Percentiles rank a stretch among this genome's conserved stretches.
phyloP scores from a whole-genome alignment of 2,797 vertebrate species.

The Cossypha caffra region DNA sequence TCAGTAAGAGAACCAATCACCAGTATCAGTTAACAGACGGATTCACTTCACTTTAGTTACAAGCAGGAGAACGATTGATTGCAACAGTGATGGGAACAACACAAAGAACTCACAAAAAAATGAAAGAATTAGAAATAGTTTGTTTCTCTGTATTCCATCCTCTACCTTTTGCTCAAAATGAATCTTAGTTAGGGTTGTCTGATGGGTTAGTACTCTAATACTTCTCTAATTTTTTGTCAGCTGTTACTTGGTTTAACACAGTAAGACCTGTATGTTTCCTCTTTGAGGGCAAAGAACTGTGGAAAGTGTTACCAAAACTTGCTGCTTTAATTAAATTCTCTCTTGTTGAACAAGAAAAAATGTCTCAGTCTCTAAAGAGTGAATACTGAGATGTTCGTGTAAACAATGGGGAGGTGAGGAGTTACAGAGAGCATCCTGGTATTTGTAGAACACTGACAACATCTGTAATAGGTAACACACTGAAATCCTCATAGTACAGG shows the following conservation, averaged over 20 bases:
- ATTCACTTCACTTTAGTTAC: background rate
- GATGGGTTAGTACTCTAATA: background rate
- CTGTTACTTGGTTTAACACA: background rate
- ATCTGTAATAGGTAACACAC: background rate
- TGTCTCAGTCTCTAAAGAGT: background rate
- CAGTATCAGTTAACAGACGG: background rate
- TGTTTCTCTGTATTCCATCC: background rate
- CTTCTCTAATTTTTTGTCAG: background rate
- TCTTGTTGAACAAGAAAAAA: background rate
- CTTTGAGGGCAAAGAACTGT: background rate
- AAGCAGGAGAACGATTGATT: background rate
- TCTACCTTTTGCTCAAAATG: background rate
- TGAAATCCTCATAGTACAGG: background rate
- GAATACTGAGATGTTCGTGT: background rate
- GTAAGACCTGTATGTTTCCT: background rate
- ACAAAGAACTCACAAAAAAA: background rate
- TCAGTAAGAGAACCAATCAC: background rate
- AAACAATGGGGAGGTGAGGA: background rate
- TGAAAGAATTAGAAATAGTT: background rate
- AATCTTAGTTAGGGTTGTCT: background rate
- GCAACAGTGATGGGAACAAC: background rate
- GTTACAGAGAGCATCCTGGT: background rate
- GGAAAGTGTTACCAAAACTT: background rate
- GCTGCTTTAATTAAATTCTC: background rate
- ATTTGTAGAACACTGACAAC: background rate